Conservation (phyloP, 2,888 invertebrate genomes). For the Helobdella robusta region DNA sequence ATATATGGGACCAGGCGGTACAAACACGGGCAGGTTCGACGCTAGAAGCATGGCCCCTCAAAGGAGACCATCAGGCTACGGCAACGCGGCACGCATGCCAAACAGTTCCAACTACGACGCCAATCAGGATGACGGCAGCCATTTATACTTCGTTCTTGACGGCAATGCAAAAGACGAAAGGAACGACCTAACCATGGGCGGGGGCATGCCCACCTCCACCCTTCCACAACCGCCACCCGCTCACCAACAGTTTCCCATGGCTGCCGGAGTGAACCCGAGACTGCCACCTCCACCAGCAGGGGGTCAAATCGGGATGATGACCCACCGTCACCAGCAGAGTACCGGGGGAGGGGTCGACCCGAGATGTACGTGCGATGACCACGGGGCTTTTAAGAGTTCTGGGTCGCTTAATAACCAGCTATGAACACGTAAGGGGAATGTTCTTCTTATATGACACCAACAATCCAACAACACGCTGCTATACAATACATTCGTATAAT, state of each 20-base stretch:
- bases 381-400: constrained; percentile 9
- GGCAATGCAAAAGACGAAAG: constrained; percentile 16
- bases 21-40: not conserved
- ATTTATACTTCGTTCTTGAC: constrained; percentile 30
- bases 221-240: constrained; percentile 12
- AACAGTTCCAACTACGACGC: not conserved
- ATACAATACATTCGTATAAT: too few species aligned
- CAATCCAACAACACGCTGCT: too few species aligned
- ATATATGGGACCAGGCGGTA: not conserved
- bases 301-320: not conserved
- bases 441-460: too few species aligned
- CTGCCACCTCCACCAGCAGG: not conserved
- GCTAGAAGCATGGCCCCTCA: not conserved
- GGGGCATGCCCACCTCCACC: not conserved
- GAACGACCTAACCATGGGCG: not conserved
- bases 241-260: not conserved
- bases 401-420: constrained; percentile 13
- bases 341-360: not conserved
- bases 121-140: constrained; percentile 21
- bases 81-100: too few species aligned
- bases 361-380: constrained; percentile 6
- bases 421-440: too few species aligned
- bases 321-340: constrained; percentile 1
- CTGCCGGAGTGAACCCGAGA: not conserved
- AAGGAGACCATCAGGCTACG: too few species aligned